Evolutionary conservation across 2,797 vertebrate genomes (phyloP).

Genomic region (Danio tinwini): DNA sequence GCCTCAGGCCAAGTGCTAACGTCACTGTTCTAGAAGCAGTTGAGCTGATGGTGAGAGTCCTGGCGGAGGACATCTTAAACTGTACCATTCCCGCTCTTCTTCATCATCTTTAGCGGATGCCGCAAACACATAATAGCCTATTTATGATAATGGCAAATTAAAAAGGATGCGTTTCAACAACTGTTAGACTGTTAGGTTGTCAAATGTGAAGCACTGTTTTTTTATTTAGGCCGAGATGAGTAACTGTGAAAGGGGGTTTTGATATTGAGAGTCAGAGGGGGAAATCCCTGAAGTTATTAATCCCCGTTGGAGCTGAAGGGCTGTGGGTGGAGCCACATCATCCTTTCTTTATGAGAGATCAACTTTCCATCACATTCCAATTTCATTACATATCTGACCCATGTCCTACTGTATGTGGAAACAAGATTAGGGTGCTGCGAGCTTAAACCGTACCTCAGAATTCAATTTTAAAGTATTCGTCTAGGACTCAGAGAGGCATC

Average conservation of each 20-base stretch:
- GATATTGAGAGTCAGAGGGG: conserved; percentile 37
- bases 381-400: conserved; percentile 62
- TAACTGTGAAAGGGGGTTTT: conserved; percentile 52
- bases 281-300: conserved; percentile 55
- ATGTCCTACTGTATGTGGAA: conserved; percentile 61
- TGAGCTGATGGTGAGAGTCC: conserved; percentile 64
- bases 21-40: conserved; percentile 66
- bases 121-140: conserved; percentile 46
- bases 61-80: conserved; percentile 56
- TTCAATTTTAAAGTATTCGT: conserved; percentile 59
- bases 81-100: conserved; percentile 15
- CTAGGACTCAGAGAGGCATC: conserved; percentile 34
- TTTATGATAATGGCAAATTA: conserved; percentile 39
- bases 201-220: conserved; percentile 18
- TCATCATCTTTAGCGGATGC: conserved; percentile 46
- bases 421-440: conserved; percentile 60
- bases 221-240: conserved; percentile 40
- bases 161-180: conserved; percentile 26
- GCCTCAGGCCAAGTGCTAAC: conserved; percentile 69
- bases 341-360: conserved; percentile 61
- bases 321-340: conserved; percentile 55
- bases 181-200: conserved; percentile 15
- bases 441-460: conserved; percentile 58
- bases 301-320: conserved; percentile 45
- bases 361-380: conserved; percentile 61